These are phyloP conservation scores for Campaea margaritaria DNA, from an alignment of 2,888 invertebrate genomes.

Conservation along the genomic window DNA sequence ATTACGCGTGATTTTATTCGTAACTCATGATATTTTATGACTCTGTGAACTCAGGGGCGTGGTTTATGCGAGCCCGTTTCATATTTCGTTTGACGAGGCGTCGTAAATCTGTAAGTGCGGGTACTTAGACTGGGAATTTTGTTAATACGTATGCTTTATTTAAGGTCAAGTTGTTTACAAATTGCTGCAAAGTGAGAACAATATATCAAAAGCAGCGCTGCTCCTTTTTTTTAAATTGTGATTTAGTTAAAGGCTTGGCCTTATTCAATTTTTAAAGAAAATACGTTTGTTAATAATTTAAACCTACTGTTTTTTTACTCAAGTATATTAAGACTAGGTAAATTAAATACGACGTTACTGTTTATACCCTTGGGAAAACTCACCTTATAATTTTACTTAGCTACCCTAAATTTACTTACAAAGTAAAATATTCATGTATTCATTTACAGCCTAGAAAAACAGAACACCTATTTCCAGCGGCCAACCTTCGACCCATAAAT, in stretches of 20 bases:
- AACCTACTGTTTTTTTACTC: neutral
- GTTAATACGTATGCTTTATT: constrained; percentile 29
- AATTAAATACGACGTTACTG: too few species aligned
- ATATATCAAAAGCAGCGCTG: neutral
- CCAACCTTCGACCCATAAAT: constrained; percentile 29
- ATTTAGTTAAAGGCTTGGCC: too few species aligned
- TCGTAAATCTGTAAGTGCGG: constrained; percentile 30
- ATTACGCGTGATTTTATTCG: constrained; percentile 39
- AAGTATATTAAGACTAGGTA: too few species aligned
- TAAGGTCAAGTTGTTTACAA: constrained; percentile 1
- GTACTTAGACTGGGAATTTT: constrained; percentile 33
- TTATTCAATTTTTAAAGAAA: too few species aligned
- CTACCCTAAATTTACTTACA: neutral
- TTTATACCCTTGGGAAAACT: neutral
- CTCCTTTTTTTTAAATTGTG: too few species aligned
- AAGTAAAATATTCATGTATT: constrained; percentile 25
- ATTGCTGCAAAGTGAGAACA: neutral
- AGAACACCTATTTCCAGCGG: constrained; percentile 24
- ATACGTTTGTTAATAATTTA: too few species aligned
- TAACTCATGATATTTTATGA: constrained; percentile 41
- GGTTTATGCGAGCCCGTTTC: constrained; percentile 39
- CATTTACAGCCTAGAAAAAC: constrained; percentile 23
- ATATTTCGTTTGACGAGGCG: constrained; percentile 40
- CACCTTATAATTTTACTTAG: neutral
- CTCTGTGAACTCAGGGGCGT: constrained; percentile 38